A percentile compares a stretch with the other conserved stretches of the same genome.
Evolutionary conservation across 2,888 invertebrate genomes (phyloP).

Genomic region (Agrilus biguttatus): DNA sequence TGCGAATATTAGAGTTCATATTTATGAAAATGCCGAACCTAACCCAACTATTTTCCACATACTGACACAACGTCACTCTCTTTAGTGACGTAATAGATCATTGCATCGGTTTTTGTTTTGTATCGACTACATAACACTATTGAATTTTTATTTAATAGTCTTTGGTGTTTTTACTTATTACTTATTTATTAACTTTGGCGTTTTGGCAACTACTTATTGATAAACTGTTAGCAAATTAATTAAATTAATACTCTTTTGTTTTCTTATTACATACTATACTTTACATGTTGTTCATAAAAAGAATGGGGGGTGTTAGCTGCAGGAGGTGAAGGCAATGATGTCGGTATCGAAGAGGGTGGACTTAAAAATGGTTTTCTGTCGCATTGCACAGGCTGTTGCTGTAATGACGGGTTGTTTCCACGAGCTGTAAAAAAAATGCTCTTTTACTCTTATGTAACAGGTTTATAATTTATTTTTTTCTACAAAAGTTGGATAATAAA

Average conservation of each 20-base stretch:
- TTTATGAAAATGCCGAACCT: too few species aligned
- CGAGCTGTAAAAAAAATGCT: conserved; percentile 10
- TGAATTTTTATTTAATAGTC: not conserved
- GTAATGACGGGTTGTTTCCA: conserved; percentile 19
- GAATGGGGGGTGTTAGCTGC: conserved; percentile 29
- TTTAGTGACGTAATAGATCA: too few species aligned
- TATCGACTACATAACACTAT: too few species aligned
- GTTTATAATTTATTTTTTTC: too few species aligned
- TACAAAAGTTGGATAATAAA: conserved; percentile 13
- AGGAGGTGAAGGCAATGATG: conserved; percentile 34
- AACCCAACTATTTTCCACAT: too few species aligned
- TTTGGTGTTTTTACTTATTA: not conserved
- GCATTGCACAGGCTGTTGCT: conserved; percentile 30
- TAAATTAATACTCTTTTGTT: not conserved
- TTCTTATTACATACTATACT: conserved; percentile 12
- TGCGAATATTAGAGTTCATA: too few species aligned
- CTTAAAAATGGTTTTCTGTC: conserved; percentile 43
- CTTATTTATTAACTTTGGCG: not conserved
- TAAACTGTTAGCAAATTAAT: not conserved
- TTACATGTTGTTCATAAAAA: conserved; percentile 24
- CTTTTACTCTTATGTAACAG: too few species aligned
- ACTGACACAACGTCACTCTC: too few species aligned
- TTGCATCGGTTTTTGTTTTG: too few species aligned
- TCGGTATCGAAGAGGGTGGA: conserved; percentile 32
- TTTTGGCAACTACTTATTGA: not conserved